A percentile compares a stretch with the other conserved stretches of the same genome.
Conservation (phyloP, 2,888 invertebrate species). For the Drosophila mercatorum region DNA sequence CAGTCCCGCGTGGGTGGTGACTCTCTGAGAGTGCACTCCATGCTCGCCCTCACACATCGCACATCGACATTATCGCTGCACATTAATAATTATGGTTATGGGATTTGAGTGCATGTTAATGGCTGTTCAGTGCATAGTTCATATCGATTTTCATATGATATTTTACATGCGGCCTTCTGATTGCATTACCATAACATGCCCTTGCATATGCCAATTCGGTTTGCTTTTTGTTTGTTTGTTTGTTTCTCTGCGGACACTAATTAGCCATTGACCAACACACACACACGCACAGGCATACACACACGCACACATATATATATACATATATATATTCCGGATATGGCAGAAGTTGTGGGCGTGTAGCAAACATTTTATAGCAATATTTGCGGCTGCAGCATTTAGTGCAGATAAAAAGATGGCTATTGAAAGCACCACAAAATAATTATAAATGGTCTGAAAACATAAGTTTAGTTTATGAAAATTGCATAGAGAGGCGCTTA, state of each 20-base stretch:
- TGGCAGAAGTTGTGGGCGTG: slow-evolving; percentile 8
- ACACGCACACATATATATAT: slow-evolving; percentile 1
- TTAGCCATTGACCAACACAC: slow-evolving; percentile 48
- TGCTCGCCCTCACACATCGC: slow-evolving; percentile 1
- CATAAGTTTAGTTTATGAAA: background rate
- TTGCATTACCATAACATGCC: slow-evolving; percentile 58
- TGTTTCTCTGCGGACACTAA: slow-evolving; percentile 34
- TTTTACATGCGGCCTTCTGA: slow-evolving; percentile 55
- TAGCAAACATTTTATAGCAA: slow-evolving; percentile 32
- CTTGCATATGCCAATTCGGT: slow-evolving; percentile 28
- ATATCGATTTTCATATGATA: slow-evolving; percentile 65
- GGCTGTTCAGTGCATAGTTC: slow-evolving; percentile 63
- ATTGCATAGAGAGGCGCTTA: background rate
- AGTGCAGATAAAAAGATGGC: background rate
- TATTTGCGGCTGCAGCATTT: slow-evolving; percentile 14
- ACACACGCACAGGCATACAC: slow-evolving; percentile 5
- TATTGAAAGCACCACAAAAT: slow-evolving; percentile 1
- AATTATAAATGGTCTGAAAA: background rate
- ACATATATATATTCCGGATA: background rate
- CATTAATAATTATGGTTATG: slow-evolving; percentile 77
- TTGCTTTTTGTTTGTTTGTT: slow-evolving; percentile 20
- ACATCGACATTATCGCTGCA: slow-evolving; percentile 31
- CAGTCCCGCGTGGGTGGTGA: background rate
- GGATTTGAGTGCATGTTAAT: slow-evolving; percentile 70
- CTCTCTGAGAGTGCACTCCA: background rate